Evolutionary conservation across 1,140 invertebrate genomes (phyloP).

Genomic region (Probaryconus sp.): DNA sequence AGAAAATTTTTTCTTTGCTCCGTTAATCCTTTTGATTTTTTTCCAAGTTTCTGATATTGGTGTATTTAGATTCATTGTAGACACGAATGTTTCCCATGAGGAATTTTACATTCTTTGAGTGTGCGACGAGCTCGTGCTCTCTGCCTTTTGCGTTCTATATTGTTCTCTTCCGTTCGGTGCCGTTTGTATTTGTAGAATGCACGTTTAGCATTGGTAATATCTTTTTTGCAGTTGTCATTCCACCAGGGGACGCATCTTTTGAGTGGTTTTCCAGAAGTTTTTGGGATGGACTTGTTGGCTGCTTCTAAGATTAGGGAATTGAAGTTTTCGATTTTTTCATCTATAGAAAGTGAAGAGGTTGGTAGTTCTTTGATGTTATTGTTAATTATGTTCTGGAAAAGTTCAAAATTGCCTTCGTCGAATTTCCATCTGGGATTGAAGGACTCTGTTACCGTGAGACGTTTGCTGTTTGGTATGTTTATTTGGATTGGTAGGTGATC

Average conservation of each 20-base stretch:
- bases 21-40: conserved; percentile 39
- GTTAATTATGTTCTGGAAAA: conserved; percentile 20
- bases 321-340: conserved; percentile 50
- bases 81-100: conserved; percentile 27
- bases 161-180: conserved; percentile 55
- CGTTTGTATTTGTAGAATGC: conserved; percentile 59
- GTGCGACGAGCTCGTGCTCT: conserved; percentile 40
- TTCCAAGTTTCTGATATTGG: conserved; percentile 33
- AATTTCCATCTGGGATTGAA: conserved; percentile 47
- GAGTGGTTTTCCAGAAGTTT: conserved; percentile 42
- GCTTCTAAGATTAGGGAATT: conserved; percentile 54
- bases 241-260: conserved; percentile 65
- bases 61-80: conserved; percentile 26
- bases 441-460: neutral
- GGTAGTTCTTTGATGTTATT: conserved; percentile 31
- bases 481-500: conserved; percentile 66
- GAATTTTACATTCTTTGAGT: conserved; percentile 34
- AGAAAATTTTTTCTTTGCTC: conserved; percentile 4
- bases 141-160: conserved; percentile 60
- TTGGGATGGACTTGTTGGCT: conserved; percentile 58
- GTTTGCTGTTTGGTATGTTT: neutral
- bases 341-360: conserved; percentile 29
- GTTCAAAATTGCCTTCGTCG: conserved; percentile 59
- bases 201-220: conserved; percentile 62
- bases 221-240: conserved; percentile 64